Base-by-base conservation (phyloP, 2,797 vertebrate species). In the Stomatorhinus walkeri region DNA sequence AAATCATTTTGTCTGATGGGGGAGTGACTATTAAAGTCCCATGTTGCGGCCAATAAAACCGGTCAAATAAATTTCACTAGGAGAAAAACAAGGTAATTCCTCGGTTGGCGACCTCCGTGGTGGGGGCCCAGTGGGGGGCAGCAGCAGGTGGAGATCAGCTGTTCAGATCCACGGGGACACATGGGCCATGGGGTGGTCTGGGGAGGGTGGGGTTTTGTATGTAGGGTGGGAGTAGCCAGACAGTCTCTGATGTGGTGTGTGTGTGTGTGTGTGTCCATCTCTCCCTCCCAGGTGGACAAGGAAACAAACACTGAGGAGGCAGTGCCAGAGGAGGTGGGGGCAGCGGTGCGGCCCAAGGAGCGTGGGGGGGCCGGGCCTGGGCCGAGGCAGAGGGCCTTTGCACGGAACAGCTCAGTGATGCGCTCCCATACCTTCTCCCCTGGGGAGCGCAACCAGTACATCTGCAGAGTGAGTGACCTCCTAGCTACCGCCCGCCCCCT, bases 391-490 rank as follows among this genome's bases (percentile, higher is more conserved):
- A 92, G 90, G 79, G 93, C 95, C 0, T 95, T 95, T 84, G 94
- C 96, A 88, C 93, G 96, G 87, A 96, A 93, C 94, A 96, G 96
- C 87, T 91, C 96, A 95, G 96, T 97, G 0, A 96, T 97, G 88
- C 95, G 96, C 90, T 97, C 96, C 0, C 96, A 97, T 88, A 97
- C 96, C 90, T 97, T 97, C 90, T 97, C 96, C 68, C 96, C 96
- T 0, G 96, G 96, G 43, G 95, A 96, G 92, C 94, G 95, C 90
- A 96, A 93, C 92, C 96, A 96, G 89, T 96, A 97, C 89, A 93
- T 96, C 93, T 97, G 96, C 92, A 95, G 96, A 96, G 96, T 96
- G 92, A 95, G 96, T 89, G 48, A 8, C 24, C 51, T 64, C 36
- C 19, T 56, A n/a, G 61, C 24, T 14, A 1, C 5, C 28, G 4